Evolutionary conservation across 2,888 invertebrate genomes (phyloP), one percentile per base, ranked within the genome.

Genomic region (Sipunculus nudus): DNA sequence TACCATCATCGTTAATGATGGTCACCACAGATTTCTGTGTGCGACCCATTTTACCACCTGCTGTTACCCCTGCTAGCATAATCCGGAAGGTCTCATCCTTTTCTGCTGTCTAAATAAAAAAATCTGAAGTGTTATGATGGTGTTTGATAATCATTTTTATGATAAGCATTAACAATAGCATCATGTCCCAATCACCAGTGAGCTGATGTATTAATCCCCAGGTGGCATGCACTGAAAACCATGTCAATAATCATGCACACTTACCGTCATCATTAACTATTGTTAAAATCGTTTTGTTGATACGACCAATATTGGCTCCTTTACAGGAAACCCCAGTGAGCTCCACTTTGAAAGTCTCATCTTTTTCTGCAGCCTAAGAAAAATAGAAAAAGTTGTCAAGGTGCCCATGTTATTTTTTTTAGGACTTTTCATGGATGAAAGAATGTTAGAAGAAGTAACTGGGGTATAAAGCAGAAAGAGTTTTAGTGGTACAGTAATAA

Each of bases 71-170:
- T 46, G 80, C 80, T 8, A 87, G 71, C 62, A 87, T 86, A 21
- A 88, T 78, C 70, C 87, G 86, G 78, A 88, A 88, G 64, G 86
- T 86, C 72, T 88, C 88, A 73, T 88, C 88, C 76, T 88, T 88
- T 72, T 88, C 88, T 16, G 86, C 85, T 55, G 85, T 83, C 82
- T 80, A n/a, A 50, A 72, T 87, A 87, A 4, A 80, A 21, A 43
- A 10, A 43, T 21, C 21, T 43, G 13, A 10, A 13, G 19, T 16
- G n/a, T n/a, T n/a, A n/a, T n/a, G n/a, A n/a, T n/a, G n/a, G n/a
- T n/a, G n/a, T n/a, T n/a, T n/a, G n/a, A n/a, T n/a, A n/a, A n/a
- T n/a, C n/a, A n/a, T n/a, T n/a, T n/a, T n/a, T n/a, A n/a, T n/a
- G n/a, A n/a, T n/a, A n/a, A n/a, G n/a, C n/a, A n/a, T n/a, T n/a